Base-by-base conservation (phyloP, 1,140 invertebrate genomes). In the Probaryconus sp. region DNA sequence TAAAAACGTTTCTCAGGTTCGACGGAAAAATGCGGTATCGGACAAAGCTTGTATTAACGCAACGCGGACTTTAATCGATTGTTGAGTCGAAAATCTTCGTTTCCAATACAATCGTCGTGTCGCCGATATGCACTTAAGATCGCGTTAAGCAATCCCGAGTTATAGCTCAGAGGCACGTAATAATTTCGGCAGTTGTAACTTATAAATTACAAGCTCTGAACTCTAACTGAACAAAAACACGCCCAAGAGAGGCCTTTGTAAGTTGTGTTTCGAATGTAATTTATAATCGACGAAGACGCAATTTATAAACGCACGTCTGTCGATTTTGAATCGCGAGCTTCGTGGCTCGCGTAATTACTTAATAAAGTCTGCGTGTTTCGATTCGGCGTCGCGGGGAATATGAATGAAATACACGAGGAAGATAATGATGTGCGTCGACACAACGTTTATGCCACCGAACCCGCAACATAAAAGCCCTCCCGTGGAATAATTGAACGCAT, bases 171-270 rank as follows among this genome's bases (percentile, higher is more conserved):
- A n/a, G 30, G 47, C 40, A n/a, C 18, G 31, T 47, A 55, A 70
- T 61, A 70, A 70, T 67, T 65, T 65, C 37, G 61, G 70, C 53
- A 61, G 53, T 67, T 74, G 63, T 68, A 68, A 63, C 35, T 74
- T 56, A 61, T 63, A 74, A 74, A 67, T 67, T 67, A 56, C 63
- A 37, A 65, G 48, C 47, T 55, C 48, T 50, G 18, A 9, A 20
- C 18, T 28, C 48, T 61, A 61, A 48, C 67, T n/a, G 45, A 60
- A 37, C 10, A n/a, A n/a, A n/a, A n/a, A 20, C 17, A 40, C 43
- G 45, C 40, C 31, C 56, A 55, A 55, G 47, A 50, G 48, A 51
- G 14, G n/a, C n/a, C 18, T 11, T 51, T 47, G 14, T 55, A 55
- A 45, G 40, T 50, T 68, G 24, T 47, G 47, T 60, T 60, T 69